phyloP scores from a whole-genome alignment of 2,888 invertebrate genomes.

The Callyntrura guangdongensis region DNA sequence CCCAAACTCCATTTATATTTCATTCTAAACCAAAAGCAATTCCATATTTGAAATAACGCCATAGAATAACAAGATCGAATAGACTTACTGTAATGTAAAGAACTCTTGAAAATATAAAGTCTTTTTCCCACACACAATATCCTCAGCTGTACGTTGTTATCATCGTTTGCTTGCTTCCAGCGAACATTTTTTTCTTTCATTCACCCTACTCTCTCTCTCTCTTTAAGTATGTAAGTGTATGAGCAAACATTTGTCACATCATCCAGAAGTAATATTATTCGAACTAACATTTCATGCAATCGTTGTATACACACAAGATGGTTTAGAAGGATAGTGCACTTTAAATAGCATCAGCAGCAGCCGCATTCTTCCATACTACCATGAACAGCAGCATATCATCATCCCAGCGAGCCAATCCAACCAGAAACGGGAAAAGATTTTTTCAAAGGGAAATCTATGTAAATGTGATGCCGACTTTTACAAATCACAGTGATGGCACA shows the following conservation, averaged over 20 bases:
- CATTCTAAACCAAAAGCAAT: conserved; percentile 43
- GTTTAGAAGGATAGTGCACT: conserved; percentile 28
- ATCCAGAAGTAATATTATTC: conserved; percentile 65
- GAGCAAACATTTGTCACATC: conserved; percentile 77
- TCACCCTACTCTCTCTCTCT: not conserved
- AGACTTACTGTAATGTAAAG: not conserved
- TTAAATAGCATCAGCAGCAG: conserved; percentile 1
- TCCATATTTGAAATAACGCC: conserved; percentile 41
- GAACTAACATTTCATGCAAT: not conserved
- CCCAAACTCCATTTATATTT: conserved; percentile 33
- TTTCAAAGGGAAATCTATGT: conserved; percentile 75
- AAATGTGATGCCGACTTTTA: conserved; percentile 79
- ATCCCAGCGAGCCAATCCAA: conserved; percentile 47
- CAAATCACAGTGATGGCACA: conserved; percentile 78
- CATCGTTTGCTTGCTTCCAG: conserved; percentile 21
- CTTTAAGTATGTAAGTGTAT: conserved; percentile 58
- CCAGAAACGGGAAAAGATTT: conserved; percentile 65
- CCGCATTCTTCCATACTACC: too few relatives aligned
- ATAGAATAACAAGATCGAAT: conserved; percentile 25
- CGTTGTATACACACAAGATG: not conserved
- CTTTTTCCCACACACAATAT: conserved; percentile 3
- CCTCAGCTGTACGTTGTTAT: too few relatives aligned
- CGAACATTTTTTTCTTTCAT: conserved; percentile 24
- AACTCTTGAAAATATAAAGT: not conserved
- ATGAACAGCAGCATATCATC: not conserved